Evolutionary conservation across 2,797 vertebrate species (phyloP), one percentile per base, ranked within the genome.

Genomic region (Dryobates pubescens): DNA sequence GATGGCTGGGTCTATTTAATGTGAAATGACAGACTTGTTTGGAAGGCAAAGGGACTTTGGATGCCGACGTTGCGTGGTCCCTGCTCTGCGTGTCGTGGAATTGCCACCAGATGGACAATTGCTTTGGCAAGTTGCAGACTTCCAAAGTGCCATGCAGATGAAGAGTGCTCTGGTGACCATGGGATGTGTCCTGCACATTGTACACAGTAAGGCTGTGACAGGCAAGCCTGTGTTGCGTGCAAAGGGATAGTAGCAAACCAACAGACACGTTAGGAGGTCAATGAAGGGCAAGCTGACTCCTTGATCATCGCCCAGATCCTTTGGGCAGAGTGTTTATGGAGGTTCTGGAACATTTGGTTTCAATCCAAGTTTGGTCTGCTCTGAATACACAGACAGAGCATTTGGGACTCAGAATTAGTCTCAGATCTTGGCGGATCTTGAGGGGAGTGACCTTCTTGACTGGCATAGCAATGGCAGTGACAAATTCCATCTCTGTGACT

Each of bases 201-300:
- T 47, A 64, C 23, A 7, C 19, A 17, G 54, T 5, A 74, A 49
- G 77, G 49, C 3, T 84, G 78, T n/a, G 57, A 49, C 53, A 82
- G 59, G 57, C 36, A 88, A 38, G 38, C n/a, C 5, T 2, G 5
- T 47, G 29, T 17, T 75, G 3, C n/a, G 7, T 65, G 67, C 16
- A 26, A 38, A 20, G 30, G 19, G 36, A 2, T 12, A 4, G 4
- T 4, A 23, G 8, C 47, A 63, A 69, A 59, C n/a, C 47, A 82
- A 18, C 22, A 27, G 7, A 13, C 9, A 0, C 0, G 6, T 10
- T 4, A 70, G 58, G 38, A 30, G 26, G 24, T 30, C 34, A 15
- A 36, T 5, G 20, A 64, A 61, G 54, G 14, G 6, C 45, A 49
- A 4, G 3, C 34, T 27, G 29, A 53, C 18, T 36, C 10, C 54